Percentiles rank a stretch among this genome's conserved stretches.
Conservation (phyloP, 2,797 vertebrate genomes). For the Menidia menidia region DNA sequence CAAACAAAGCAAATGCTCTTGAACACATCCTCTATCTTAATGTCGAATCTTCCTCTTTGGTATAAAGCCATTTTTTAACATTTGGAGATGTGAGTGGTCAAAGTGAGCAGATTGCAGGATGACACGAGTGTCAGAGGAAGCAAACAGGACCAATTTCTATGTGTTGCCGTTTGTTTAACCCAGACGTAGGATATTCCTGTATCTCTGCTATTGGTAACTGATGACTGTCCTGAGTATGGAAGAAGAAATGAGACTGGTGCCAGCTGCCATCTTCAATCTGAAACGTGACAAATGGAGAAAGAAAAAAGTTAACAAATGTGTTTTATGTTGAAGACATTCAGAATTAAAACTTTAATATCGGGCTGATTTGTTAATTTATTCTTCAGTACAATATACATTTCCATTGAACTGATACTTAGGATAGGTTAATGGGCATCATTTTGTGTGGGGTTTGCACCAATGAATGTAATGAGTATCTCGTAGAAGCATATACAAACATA, state of each 20-base stretch:
- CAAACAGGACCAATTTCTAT: conserved; percentile 92
- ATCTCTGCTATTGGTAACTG: conserved; percentile 92
- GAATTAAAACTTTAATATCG: too few relatives aligned
- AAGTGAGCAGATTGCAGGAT: conserved; percentile 32
- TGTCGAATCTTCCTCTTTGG: conserved; percentile 44
- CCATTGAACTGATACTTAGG: too few relatives aligned
- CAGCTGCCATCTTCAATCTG: conserved; percentile 95
- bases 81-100: conserved; percentile 53
- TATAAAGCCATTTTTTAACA: conserved; percentile 39
- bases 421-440: too few relatives aligned
- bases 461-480: not conserved
- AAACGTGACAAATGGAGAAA: conserved; percentile 6
- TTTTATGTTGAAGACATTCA: too few relatives aligned
- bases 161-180: conserved; percentile 79
- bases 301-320: not conserved
- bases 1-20: conserved; percentile 23
- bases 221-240: conserved; percentile 91
- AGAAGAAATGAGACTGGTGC: conserved; percentile 91
- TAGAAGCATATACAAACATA: not conserved
- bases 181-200: conserved; percentile 76
- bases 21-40: conserved; percentile 27
- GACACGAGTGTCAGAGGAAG: conserved; percentile 84
- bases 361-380: too few relatives aligned
- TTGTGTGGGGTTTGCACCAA: not conserved
- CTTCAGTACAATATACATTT: too few relatives aligned